phyloP scores from a whole-genome alignment of 1,140 invertebrate species.

The Drosophila albomicans region DNA sequence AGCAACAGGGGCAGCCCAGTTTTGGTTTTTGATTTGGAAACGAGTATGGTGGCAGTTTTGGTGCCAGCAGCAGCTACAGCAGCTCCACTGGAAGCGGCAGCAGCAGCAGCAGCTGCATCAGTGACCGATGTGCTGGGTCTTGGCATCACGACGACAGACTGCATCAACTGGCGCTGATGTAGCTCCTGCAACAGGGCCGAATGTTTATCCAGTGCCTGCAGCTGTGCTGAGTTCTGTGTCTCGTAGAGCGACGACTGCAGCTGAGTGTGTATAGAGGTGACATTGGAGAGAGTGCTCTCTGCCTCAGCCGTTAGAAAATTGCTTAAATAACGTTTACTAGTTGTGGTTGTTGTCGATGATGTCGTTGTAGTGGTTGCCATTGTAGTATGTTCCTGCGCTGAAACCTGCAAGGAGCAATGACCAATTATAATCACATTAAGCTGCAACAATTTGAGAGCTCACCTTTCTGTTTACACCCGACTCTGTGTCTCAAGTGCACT shows the following conservation, averaged over 20 bases:
- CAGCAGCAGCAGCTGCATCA: slow-evolving; percentile 44
- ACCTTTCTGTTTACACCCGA: slow-evolving; percentile 75
- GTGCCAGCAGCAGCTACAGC: slow-evolving; percentile 48
- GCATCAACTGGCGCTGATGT: slow-evolving; percentile 71
- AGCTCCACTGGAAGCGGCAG: slow-evolving; percentile 36
- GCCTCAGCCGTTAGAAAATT: slow-evolving; percentile 75
- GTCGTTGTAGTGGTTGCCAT: slow-evolving; percentile 73
- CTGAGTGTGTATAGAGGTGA: slow-evolving; percentile 83
- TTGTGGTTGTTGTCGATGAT: slow-evolving; percentile 68
- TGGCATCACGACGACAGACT: slow-evolving; percentile 40
- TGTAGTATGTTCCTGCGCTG: slow-evolving; percentile 78
- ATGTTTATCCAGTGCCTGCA: slow-evolving; percentile 77
- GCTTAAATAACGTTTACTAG: slow-evolving; percentile 81
- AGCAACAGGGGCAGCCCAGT: slow-evolving; percentile 84
- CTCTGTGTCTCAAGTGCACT: slow-evolving; percentile 85
- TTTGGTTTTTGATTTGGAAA: slow-evolving; percentile 85
- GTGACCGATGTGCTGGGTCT: slow-evolving; percentile 42
- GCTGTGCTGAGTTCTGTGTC: slow-evolving; percentile 64
- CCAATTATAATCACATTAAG: neutral
- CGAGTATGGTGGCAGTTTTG: slow-evolving; percentile 84
- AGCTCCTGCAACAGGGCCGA: slow-evolving; percentile 75
- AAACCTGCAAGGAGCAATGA: slow-evolving; percentile 60
- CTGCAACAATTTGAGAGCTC: neutral
- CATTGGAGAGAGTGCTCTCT: slow-evolving; percentile 84
- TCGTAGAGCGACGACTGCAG: slow-evolving; percentile 83